These are phyloP conservation scores for Yasuhikotakia modesta DNA, from an alignment of 2,797 vertebrate genomes.

Conservation along the genomic window DNA sequence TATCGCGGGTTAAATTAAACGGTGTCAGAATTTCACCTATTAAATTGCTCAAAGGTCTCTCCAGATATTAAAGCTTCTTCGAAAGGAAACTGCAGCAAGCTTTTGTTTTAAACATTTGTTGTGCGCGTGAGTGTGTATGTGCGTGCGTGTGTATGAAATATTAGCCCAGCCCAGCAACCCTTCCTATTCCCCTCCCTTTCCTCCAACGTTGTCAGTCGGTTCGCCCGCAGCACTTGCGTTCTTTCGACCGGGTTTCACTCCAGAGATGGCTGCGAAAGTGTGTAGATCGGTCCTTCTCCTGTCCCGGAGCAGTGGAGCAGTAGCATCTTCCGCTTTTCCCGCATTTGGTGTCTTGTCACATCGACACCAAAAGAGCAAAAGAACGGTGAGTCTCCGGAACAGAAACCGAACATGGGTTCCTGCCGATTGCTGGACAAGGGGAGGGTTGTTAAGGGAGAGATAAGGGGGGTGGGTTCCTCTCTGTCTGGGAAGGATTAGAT, in stretches of 20 bases:
- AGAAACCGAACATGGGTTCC: slow-evolving; percentile 61
- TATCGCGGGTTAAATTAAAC: neutral
- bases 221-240: slow-evolving; percentile 76
- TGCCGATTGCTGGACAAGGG: slow-evolving; percentile 51
- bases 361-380: slow-evolving; percentile 76
- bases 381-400: slow-evolving; percentile 85
- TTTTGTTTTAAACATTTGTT: slow-evolving; percentile 57
- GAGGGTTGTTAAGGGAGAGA: slow-evolving; percentile 39
- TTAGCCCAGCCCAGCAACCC: slow-evolving; percentile 78
- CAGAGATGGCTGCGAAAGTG: slow-evolving; percentile 95
- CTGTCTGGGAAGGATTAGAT: slow-evolving; percentile 25
- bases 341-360: slow-evolving; percentile 83
- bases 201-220: slow-evolving; percentile 58
- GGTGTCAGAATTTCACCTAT: neutral
- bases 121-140: slow-evolving; percentile 49
- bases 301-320: slow-evolving; percentile 84
- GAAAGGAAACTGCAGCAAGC: slow-evolving; percentile 62
- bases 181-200: slow-evolving; percentile 73
- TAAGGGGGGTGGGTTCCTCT: slow-evolving; percentile 51
- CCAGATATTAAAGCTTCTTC: neutral
- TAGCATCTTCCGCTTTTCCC: slow-evolving; percentile 82
- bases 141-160: slow-evolving; percentile 50
- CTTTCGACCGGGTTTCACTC: slow-evolving; percentile 77
- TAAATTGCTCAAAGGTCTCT: neutral
- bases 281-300: slow-evolving; percentile 88